phyloP scores from a whole-genome alignment of 2,888 invertebrate species.

The Drosophila antonietae region DNA sequence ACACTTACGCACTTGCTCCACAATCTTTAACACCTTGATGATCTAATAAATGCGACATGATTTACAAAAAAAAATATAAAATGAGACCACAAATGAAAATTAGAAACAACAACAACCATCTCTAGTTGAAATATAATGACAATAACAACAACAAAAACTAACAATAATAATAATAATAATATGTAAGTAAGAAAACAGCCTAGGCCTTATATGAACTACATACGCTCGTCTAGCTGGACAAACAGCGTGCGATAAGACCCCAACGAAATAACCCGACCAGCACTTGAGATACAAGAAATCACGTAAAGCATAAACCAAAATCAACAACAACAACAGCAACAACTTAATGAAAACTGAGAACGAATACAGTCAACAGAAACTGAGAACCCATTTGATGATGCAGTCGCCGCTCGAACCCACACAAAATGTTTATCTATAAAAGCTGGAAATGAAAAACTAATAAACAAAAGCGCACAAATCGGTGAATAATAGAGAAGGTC shows the following conservation, averaged over 20 bases:
- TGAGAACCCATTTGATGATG: slow-evolving; percentile 45
- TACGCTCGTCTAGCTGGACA: slow-evolving; percentile 70
- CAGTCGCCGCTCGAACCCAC: slow-evolving; percentile 53
- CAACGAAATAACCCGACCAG: slow-evolving; percentile 37
- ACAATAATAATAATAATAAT: slow-evolving; percentile 24
- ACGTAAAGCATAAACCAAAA: slow-evolving; percentile 55
- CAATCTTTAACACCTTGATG: slow-evolving; percentile 80
- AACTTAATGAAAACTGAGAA: slow-evolving; percentile 33
- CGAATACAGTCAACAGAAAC: slow-evolving; percentile 27
- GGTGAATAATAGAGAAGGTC: neutral
- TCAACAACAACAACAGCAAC: slow-evolving; percentile 10
- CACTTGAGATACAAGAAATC: slow-evolving; percentile 79
- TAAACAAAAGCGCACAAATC: neutral
- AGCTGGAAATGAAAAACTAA: slow-evolving; percentile 20
- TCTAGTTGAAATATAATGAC: slow-evolving; percentile 17
- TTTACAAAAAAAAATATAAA: slow-evolving; percentile 60
- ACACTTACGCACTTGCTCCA: slow-evolving; percentile 18
- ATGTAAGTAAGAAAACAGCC: slow-evolving; percentile 41
- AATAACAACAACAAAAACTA: slow-evolving; percentile 22
- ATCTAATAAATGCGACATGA: slow-evolving; percentile 80
- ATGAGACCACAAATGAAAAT: slow-evolving; percentile 55
- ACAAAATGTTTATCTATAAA: slow-evolving; percentile 66
- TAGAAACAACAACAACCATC: slow-evolving; percentile 36
- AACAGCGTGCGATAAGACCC: slow-evolving; percentile 72
- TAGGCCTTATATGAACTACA: slow-evolving; percentile 46